Conservation (phyloP, 2,888 invertebrate genomes). For the Aspidapion aeneum region DNA sequence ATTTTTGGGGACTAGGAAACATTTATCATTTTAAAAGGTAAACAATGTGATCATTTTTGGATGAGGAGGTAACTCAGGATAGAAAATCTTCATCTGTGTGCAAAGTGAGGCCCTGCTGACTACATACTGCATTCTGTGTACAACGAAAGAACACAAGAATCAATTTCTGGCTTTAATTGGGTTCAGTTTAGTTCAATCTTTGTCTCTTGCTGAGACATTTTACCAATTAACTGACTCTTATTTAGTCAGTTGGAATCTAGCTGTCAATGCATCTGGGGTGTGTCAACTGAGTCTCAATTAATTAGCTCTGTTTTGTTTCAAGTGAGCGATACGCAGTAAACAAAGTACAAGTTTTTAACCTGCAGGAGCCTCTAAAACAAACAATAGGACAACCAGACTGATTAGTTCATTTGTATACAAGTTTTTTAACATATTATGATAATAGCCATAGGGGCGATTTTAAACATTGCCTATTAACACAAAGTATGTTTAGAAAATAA, state of each 20-base stretch:
- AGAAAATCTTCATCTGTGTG: background rate
- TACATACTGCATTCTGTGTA: background rate
- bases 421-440: background rate
- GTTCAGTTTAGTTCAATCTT: background rate
- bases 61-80: background rate
- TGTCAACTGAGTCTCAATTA: too few relatives aligned
- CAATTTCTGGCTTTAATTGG: background rate
- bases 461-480: background rate
- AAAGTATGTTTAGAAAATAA: background rate
- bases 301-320: slow-evolving; percentile 12
- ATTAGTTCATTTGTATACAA: slow-evolving; percentile 35
- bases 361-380: slow-evolving; percentile 84
- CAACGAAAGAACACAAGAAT: background rate
- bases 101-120: background rate
- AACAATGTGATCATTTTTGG: background rate
- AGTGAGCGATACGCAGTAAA: slow-evolving; percentile 45
- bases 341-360: slow-evolving; percentile 55
- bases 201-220: slow-evolving; percentile 1
- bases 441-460: background rate
- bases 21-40: too few relatives aligned
- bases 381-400: slow-evolving; percentile 52
- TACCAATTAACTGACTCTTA: too few relatives aligned
- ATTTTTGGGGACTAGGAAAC: too few relatives aligned
- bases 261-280: too few relatives aligned
- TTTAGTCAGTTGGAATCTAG: too few relatives aligned